Conservation (phyloP, 2,888 invertebrate species). For the Hyposoter dolosus region DNA sequence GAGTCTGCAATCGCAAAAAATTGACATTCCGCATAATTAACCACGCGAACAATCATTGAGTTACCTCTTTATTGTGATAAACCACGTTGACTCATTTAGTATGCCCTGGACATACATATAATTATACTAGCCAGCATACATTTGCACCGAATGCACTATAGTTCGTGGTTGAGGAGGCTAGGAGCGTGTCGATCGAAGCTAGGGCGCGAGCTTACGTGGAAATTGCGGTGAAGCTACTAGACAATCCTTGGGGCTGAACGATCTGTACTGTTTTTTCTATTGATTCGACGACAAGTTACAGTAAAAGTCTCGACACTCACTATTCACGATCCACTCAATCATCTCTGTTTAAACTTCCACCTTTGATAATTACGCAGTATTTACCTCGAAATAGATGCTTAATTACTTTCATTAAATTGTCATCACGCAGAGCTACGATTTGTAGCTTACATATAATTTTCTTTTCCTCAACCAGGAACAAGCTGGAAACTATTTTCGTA, state of each 20-base stretch:
- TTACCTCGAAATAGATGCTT: neutral
- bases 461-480: neutral
- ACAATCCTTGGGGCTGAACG: slow-evolving; percentile 70
- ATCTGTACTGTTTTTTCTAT: slow-evolving; percentile 68
- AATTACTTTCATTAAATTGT: neutral
- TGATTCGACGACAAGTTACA: slow-evolving; percentile 30
- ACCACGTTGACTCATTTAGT: slow-evolving; percentile 1
- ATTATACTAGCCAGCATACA: neutral
- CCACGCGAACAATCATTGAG: neutral
- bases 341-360: neutral
- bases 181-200: slow-evolving; percentile 72
- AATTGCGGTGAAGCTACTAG: slow-evolving; percentile 71
- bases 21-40: slow-evolving; percentile 9
- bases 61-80: neutral
- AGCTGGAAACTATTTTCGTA: neutral
- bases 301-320: slow-evolving; percentile 27
- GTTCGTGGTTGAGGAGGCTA: slow-evolving; percentile 9
- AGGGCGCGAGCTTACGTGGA: slow-evolving; percentile 73
- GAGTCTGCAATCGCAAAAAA: slow-evolving; percentile 3
- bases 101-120: neutral
- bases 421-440: neutral
- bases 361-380: neutral
- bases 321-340: slow-evolving; percentile 5
- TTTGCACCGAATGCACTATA: slow-evolving; percentile 12
- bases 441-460: neutral